Evolutionary conservation across 2,888 invertebrate genomes (phyloP), one percentile per base, ranked within the genome.

Genomic region (Eugnorisma glareosa): DNA sequence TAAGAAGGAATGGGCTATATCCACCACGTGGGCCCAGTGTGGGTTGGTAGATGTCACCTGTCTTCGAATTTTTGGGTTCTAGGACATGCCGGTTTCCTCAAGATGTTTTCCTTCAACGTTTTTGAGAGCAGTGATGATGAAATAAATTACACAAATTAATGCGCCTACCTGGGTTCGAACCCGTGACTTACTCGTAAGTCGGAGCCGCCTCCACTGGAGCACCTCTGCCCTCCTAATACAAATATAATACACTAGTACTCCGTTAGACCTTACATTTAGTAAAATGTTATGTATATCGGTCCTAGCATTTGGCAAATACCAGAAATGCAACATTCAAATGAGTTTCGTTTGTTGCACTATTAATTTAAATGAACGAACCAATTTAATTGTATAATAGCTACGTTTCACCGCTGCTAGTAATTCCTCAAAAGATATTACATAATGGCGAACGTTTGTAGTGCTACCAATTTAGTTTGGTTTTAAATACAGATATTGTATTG

Each of bases 261-360:
- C 11, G 24, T n/a, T 24, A 48, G 48, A n/a, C 15, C 2, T 18
- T 21, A 51, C 13, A 68, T 43, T 68, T 13, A 24, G 18, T 8
- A 7, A 43, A 66, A 51, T 35, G 6, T 66, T 71, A 40, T 5
- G 48, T 48, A 21, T 72, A 51, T 66, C 15, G 18, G 31, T 1
- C 7, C 2, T 35, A 64, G 24, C 8, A 45, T n/a, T 57, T 48
- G 4, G n/a, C 24, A 37, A 43, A 73, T 37, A 24, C 11, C 43
- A 57, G 64, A 59, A 78, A 61, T 59, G 66, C 73, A 73, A 37
- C 61, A 61, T 67, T 78, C 15, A 48, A 43, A 69, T 35, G n/a
- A 43, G 48, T 63, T 63, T 51, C 28, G 43, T 71, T 15, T 31
- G 45, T 43, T 59, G 40, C n/a, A 40, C 21, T 54, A 70, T 78